Evolutionary conservation across 2,797 vertebrate species (phyloP).

Genomic region (Hemitrygon akajei): DNA sequence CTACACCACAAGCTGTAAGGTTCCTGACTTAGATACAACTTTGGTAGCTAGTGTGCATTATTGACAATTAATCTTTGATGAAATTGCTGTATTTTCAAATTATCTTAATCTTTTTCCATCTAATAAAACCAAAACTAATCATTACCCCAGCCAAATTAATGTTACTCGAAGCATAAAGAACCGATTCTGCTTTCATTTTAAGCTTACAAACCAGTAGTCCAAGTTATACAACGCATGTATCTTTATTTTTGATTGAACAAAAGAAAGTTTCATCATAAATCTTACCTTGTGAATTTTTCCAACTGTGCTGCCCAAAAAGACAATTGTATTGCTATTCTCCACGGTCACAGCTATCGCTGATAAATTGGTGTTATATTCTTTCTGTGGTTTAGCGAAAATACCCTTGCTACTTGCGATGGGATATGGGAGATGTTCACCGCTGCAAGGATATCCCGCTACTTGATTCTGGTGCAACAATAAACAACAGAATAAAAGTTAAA

Average conservation of each 20-base stretch:
- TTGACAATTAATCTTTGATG: neutral
- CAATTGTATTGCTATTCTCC: slow-evolving; percentile 77
- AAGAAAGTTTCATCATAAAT: slow-evolving; percentile 23
- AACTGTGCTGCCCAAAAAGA: slow-evolving; percentile 77
- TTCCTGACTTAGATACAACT: neutral
- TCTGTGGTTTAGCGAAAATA: slow-evolving; percentile 50
- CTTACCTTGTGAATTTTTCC: slow-evolving; percentile 82
- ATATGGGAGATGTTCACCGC: slow-evolving; percentile 69
- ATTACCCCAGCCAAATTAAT: neutral
- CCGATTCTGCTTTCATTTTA: slow-evolving; percentile 4
- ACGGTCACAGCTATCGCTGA: slow-evolving; percentile 75
- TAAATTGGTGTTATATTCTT: slow-evolving; percentile 62
- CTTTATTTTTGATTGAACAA: slow-evolving; percentile 42
- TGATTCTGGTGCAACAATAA: slow-evolving; percentile 50
- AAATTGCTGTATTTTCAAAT: neutral
- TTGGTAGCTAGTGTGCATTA: neutral
- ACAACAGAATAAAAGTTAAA: slow-evolving; percentile 4
- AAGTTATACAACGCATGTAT: neutral
- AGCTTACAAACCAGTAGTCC: neutral
- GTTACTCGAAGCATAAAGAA: neutral
- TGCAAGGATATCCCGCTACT: slow-evolving; percentile 51
- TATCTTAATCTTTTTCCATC: neutral
- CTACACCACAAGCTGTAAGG: neutral
- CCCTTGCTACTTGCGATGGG: slow-evolving; percentile 77
- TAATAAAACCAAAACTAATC: neutral